Evolutionary conservation across 2,797 vertebrate species (phyloP).

Genomic region (Thunnus albacares): DNA sequence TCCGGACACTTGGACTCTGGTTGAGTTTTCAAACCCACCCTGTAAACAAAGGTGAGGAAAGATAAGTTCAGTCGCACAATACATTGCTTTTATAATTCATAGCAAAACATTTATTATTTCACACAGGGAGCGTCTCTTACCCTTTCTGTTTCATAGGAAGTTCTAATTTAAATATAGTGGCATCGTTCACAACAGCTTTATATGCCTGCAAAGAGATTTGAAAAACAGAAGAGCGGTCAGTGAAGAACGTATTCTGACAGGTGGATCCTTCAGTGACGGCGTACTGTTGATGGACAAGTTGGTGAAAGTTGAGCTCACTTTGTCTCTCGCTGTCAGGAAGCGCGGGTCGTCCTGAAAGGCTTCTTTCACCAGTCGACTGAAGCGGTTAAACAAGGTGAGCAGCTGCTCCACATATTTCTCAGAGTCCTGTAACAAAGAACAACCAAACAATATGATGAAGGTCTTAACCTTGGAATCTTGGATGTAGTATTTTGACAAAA

Average conservation of each 20-base stretch:
- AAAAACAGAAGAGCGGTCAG: background rate
- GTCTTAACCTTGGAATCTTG: background rate
- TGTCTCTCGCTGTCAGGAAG: conserved; percentile 98
- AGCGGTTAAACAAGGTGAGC: conserved; percentile 98
- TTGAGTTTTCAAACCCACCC: conserved; percentile 97
- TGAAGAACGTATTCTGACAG: background rate
- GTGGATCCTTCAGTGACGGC: accelerated
- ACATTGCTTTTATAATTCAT: background rate
- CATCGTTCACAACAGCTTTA: conserved; percentile 99
- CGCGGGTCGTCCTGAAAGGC: conserved; percentile 99
- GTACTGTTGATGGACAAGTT: background rate
- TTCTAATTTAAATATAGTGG: conserved; percentile 99
- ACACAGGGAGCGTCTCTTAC: conserved; percentile 82
- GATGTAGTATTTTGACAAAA: background rate
- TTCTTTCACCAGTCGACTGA: conserved; percentile 99
- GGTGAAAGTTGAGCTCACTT: conserved; percentile 83
- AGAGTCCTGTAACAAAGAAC: conserved; percentile 90
- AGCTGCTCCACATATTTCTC: conserved; percentile 99
- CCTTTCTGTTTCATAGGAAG: conserved; percentile 99
- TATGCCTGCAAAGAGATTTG: conserved; percentile 88
- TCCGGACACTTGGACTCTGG: conserved; percentile 99
- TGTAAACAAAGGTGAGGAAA: conserved; percentile 60
- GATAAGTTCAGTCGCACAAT: background rate
- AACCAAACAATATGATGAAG: background rate
- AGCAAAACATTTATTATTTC: background rate